phyloP scores from a whole-genome alignment of 2,797 vertebrate genomes.

The Neosalanx taihuensis region DNA sequence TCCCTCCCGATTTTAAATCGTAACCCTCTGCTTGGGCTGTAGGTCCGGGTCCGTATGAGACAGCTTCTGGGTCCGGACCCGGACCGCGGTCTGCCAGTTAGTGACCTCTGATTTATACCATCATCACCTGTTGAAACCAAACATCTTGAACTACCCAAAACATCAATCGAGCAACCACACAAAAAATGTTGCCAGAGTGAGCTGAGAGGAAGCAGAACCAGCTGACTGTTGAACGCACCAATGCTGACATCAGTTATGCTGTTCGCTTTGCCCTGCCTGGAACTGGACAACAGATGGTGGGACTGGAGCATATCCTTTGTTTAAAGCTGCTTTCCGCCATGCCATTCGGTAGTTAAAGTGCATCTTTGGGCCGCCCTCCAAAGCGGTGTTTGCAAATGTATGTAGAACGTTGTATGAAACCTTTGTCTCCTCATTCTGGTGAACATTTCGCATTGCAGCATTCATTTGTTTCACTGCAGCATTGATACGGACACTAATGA shows the following conservation, averaged over 20 bases:
- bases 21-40: no score
- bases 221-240: constrained; percentile 37
- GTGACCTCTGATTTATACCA: constrained; percentile 18
- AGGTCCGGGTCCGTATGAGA: no score
- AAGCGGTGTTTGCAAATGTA: constrained; percentile 19
- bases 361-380: constrained; percentile 39
- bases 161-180: constrained; percentile 41
- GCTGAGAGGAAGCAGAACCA: constrained; percentile 25
- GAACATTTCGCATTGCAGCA: background rate
- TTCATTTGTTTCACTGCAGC: background rate
- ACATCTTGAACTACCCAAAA: constrained; percentile 33
- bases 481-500: background rate
- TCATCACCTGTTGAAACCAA: constrained; percentile 38
- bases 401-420: constrained; percentile 19
- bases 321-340: constrained; percentile 47
- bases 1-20: no score
- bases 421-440: background rate
- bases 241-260: constrained; percentile 50
- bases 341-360: constrained; percentile 37
- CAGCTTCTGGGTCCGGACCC: no score
- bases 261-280: constrained; percentile 39
- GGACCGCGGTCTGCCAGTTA: no score
- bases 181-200: constrained; percentile 20
- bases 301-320: constrained; percentile 42
- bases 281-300: constrained; percentile 59